phyloP scores from a whole-genome alignment of 2,113 vertebrate genomes.

The Oncorhynchus masou region DNA sequence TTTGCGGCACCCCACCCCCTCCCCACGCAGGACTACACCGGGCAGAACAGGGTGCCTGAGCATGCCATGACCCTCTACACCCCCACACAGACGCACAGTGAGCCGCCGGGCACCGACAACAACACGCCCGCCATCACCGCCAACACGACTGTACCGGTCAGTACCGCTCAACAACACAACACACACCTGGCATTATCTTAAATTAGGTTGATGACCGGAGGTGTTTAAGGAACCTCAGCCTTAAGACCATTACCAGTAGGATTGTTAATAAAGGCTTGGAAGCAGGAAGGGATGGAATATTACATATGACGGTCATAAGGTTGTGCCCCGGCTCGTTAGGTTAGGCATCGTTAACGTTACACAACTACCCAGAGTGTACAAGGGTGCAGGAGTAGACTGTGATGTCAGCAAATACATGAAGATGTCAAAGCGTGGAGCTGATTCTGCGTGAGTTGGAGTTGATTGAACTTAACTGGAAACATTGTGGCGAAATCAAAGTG shows the following conservation, averaged over 20 bases:
- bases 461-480: constrained; percentile 32
- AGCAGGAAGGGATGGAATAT: neutral
- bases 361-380: neutral
- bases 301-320: neutral
- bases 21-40: constrained; percentile 86
- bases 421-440: neutral
- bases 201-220: no score
- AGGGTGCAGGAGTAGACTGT: constrained; percentile 21
- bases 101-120: constrained; percentile 82
- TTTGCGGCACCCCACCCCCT: constrained; percentile 83
- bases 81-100: constrained; percentile 87
- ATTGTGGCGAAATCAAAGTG: constrained; percentile 26
- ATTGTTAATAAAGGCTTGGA: neutral
- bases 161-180: constrained; percentile 43
- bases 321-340: neutral
- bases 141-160: constrained; percentile 87
- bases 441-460: constrained; percentile 12
- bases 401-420: constrained; percentile 13
- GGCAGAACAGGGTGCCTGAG: constrained; percentile 88
- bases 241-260: neutral
- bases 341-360: neutral
- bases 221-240: no score
- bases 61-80: constrained; percentile 92
- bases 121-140: constrained; percentile 83
- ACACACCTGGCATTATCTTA: no score